A percentile compares a stretch with the other conserved stretches of the same genome.
These are phyloP conservation scores for Megalops atlanticus DNA, from an alignment of 2,113 vertebrate genomes.

Conservation along the genomic window DNA sequence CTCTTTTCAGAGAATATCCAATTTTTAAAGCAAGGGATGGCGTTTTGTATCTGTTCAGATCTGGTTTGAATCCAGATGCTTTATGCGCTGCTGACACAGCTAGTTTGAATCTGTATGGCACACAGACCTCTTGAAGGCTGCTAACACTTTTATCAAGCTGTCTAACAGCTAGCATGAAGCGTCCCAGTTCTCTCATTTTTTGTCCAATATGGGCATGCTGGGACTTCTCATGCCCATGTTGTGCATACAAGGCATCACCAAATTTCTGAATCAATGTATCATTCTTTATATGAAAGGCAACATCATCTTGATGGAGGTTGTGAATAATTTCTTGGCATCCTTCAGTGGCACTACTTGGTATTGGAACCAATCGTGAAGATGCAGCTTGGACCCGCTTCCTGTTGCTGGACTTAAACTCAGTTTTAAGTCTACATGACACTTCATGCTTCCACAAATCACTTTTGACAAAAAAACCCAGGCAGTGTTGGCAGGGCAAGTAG, in stretches of 20 bases:
- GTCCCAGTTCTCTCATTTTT: conserved; percentile 8
- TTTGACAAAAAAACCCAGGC: not conserved
- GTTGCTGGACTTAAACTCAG: not conserved
- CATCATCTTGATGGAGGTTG: conserved; percentile 1
- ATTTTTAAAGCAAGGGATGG: not conserved
- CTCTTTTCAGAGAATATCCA: conserved; percentile 4
- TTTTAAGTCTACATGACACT: not conserved
- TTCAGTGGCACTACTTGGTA: not conserved
- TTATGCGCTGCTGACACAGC: not conserved
- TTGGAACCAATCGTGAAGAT: not conserved
- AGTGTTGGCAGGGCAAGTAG: conserved; percentile 3
- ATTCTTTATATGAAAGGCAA: not conserved
- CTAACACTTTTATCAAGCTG: not conserved
- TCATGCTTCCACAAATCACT: conserved; percentile 20
- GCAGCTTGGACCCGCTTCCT: not conserved
- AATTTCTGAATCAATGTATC: conserved; percentile 16
- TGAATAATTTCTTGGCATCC: not conserved
- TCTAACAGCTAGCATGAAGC: not conserved
- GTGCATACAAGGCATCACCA: not conserved
- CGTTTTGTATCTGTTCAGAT: not conserved
- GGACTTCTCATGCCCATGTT: not conserved
- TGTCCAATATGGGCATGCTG: not conserved
- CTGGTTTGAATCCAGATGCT: not conserved
- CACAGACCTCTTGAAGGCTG: not conserved
- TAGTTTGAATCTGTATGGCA: not conserved